A percentile compares a stretch with the other conserved stretches of the same genome.
Evolutionary conservation across 2,797 vertebrate genomes (phyloP).

Genomic region (Oryzias dopingdopingensis): DNA sequence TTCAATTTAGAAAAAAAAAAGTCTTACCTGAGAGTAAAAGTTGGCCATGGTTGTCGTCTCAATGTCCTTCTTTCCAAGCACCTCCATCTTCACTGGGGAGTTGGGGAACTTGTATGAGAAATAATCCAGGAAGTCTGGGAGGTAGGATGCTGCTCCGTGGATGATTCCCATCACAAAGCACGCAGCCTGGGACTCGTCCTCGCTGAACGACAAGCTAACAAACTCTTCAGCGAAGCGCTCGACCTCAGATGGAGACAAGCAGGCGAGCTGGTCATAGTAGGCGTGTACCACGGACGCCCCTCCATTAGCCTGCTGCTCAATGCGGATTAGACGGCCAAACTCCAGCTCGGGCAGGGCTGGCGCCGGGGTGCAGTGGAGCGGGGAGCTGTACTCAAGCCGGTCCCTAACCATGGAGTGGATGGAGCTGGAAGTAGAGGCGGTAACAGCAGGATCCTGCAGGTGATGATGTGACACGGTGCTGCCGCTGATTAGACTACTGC

Average conservation of each 20-base stretch:
- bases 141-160: conserved; percentile 95
- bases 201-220: conserved; percentile 91
- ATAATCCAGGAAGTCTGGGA: conserved; percentile 99
- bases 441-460: conserved; percentile 60
- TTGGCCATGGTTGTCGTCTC: conserved; percentile 98
- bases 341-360: conserved; percentile 85
- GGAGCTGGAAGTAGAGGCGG: conserved; percentile 37
- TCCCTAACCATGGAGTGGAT: conserved; percentile 57
- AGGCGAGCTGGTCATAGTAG: conserved; percentile 89
- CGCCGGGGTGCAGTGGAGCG: conserved; percentile 45
- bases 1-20: neutral
- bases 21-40: conserved; percentile 95
- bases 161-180: conserved; percentile 97
- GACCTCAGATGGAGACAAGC: conserved; percentile 86
- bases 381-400: conserved; percentile 60
- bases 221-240: conserved; percentile 92
- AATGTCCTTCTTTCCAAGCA: conserved; percentile 99
- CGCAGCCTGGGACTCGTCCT: conserved; percentile 85
- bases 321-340: conserved; percentile 90
- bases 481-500: conserved; percentile 64
- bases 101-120: conserved; percentile 98
- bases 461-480: conserved; percentile 53
- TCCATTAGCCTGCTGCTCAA: conserved; percentile 97
- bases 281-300: conserved; percentile 94
- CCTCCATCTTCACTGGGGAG: conserved; percentile 98